Evolutionary conservation across 2,888 invertebrate genomes (phyloP), one percentile per base, ranked within the genome.

Genomic region (Andrena bucephala): DNA sequence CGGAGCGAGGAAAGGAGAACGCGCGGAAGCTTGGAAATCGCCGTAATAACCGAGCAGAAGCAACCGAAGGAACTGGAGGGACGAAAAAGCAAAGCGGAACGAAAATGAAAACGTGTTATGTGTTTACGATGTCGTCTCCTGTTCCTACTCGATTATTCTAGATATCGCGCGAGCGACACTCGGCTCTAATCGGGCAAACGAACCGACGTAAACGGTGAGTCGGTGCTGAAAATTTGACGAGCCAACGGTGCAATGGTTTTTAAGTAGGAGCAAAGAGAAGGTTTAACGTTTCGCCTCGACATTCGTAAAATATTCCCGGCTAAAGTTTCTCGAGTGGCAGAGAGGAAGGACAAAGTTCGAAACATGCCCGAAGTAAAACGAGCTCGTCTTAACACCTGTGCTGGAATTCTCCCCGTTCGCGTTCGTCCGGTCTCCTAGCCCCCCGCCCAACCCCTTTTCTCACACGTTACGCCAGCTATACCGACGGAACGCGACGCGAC

Each of bases 301-400:
- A 54, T 81, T 77, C 62, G 78, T 83, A 63, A 83, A 83, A 86
- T 83, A 83, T 75, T 65, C 60, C 20, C 50, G 29, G n/a, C 24
- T 8, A 1, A 65, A 81, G 63, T 81, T 76, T 7, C 54, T 27
- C 42, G 52, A 52, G 72, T 20, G 16, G 63, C 42, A 2, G 4
- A 5, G 63, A 42, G 42, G 57, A 67, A 24, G 33, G 52, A 42
- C 65, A 20, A 87, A 82, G 68, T 81, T 79, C 60, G 80, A 78
- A 82, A 82, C 77, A 77, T 78, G 65, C 50, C 36, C 75, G 63
- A 24, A 62, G 59, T 79, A 60, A 70, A 83, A 81, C 74, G 76
- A 69, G 65, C 81, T 65, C 69, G 72, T 65, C 77, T 88, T 84
- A 83, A 76, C 79, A 86, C 73, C 83, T 80, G 81, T 69, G 70